Evolutionary conservation across 2,888 invertebrate species (phyloP).

Genomic region (Rhyacophila evoluta): DNA sequence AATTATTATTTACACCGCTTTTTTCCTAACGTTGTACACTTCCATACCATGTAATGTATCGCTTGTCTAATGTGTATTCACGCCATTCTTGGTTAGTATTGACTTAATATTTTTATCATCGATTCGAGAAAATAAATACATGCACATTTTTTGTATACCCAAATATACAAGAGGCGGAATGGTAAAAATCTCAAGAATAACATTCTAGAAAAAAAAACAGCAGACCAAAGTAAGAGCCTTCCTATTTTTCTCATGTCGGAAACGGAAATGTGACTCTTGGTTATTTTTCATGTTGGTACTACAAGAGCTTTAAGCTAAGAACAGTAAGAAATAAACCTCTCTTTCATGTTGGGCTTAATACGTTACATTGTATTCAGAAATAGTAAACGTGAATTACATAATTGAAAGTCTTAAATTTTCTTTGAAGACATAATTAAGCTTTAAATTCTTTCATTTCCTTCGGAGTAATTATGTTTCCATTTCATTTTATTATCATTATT

Average conservation of each 20-base stretch:
- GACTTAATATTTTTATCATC: no score
- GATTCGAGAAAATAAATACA: no score
- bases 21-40: no score
- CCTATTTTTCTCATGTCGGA: constrained; percentile 4
- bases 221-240: not conserved
- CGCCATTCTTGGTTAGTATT: no score
- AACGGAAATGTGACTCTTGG: constrained; percentile 17
- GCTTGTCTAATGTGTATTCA: no score
- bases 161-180: not conserved
- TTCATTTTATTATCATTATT: no score
- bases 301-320: constrained; percentile 11
- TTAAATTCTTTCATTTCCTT: not conserved
- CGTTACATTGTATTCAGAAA: constrained; percentile 10
- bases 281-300: constrained; percentile 3
- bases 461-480: not conserved
- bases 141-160: no score
- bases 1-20: no score
- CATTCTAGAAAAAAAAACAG: not conserved
- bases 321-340: constrained; percentile 15
- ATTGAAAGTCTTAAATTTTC: not conserved
- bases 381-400: constrained; percentile 10
- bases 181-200: not conserved
- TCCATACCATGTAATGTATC: no score
- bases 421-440: not conserved
- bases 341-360: not conserved